A percentile compares a stretch with the other conserved stretches of the same genome.
phyloP scores from a whole-genome alignment of 2,113 vertebrate genomes.

The Callaeas wilsoni region DNA sequence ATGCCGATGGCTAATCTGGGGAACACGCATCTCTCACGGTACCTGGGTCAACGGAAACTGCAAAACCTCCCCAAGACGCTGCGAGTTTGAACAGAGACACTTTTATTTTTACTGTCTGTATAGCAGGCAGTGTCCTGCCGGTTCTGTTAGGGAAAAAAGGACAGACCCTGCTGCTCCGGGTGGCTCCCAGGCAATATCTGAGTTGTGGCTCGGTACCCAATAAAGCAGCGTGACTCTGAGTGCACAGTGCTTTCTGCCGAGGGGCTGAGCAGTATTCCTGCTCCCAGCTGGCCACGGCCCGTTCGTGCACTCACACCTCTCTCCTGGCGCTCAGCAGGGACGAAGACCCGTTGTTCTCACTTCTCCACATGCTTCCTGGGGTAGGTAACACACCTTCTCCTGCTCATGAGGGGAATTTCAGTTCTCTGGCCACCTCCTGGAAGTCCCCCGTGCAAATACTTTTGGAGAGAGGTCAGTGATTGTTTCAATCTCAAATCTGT shows the following conservation, averaged over 20 bases:
- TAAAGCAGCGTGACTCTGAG: conserved; percentile 51
- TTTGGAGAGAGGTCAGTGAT: not conserved
- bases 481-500: not conserved
- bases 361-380: not conserved
- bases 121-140: conserved; percentile 28
- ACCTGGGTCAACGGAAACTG: not conserved
- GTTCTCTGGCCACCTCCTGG: not conserved
- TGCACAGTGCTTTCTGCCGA: not conserved
- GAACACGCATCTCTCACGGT: rapidly evolving
- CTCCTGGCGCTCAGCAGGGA: not conserved
- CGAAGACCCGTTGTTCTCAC: not conserved
- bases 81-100: conserved; percentile 49
- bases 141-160: conserved; percentile 31
- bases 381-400: not conserved
- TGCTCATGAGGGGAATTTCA: not conserved
- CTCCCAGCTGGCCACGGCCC: not conserved
- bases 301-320: rapidly evolving
- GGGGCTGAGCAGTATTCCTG: not conserved
- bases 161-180: not conserved
- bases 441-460: not conserved
- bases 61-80: conserved; percentile 19
- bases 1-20: conserved; percentile 84
- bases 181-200: conserved; percentile 12
- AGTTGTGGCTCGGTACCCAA: conserved; percentile 35
- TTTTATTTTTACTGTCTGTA: conserved; percentile 54